A percentile compares a stretch with the other conserved stretches of the same genome.
phyloP scores from a whole-genome alignment of 2,888 invertebrate genomes.

The Pammene aurita region DNA sequence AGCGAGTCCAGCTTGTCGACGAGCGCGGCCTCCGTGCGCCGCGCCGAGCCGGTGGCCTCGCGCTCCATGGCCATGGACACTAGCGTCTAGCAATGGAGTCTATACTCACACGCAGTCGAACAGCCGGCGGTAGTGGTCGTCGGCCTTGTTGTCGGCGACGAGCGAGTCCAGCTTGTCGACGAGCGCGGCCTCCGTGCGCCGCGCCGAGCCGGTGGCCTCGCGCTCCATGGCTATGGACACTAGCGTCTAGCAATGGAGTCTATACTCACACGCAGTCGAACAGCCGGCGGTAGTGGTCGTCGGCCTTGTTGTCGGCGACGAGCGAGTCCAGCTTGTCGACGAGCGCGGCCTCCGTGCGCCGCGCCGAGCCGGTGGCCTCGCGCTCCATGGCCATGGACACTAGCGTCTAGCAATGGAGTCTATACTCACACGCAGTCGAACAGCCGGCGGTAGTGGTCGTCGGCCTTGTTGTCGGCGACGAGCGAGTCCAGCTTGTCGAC shows the following conservation, averaged over 20 bases:
- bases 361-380: slow-evolving; percentile 91
- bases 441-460: too few relatives aligned
- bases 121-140: slow-evolving; percentile 95
- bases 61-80: too few relatives aligned
- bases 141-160: slow-evolving; percentile 96
- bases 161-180: slow-evolving; percentile 97
- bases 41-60: too few relatives aligned
- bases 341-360: slow-evolving; percentile 95
- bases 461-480: too few relatives aligned
- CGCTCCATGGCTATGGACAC: slow-evolving; percentile 98
- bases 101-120: slow-evolving; percentile 83
- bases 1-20: too few relatives aligned
- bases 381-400: slow-evolving; percentile 98
- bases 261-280: slow-evolving; percentile 83
- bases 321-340: slow-evolving; percentile 97
- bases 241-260: slow-evolving; percentile 77
- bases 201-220: slow-evolving; percentile 91
- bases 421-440: neutral
- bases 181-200: slow-evolving; percentile 95
- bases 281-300: slow-evolving; percentile 95
- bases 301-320: slow-evolving; percentile 96
- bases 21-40: too few relatives aligned
- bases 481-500: too few relatives aligned
- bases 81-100: too few relatives aligned
- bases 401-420: slow-evolving; percentile 77